phyloP scores from a whole-genome alignment of 2,888 invertebrate species.

The Drosophila affinis region DNA sequence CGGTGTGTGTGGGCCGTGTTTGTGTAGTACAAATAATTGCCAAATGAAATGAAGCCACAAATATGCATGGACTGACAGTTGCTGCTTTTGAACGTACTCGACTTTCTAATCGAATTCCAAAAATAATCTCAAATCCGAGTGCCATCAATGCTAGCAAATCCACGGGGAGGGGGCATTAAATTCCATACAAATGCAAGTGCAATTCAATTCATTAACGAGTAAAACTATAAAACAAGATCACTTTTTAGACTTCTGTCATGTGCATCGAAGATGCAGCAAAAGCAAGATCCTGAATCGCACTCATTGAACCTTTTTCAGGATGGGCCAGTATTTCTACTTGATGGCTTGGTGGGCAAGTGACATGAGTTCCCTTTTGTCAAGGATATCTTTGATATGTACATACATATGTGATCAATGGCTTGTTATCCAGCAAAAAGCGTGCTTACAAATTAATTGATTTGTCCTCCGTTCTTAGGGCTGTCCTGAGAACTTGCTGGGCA shows the following conservation, averaged over 20 bases:
- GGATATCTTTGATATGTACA: too few species aligned
- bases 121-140: constrained; percentile 5
- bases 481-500: neutral
- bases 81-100: constrained; percentile 7
- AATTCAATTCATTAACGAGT: too few species aligned
- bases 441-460: constrained; percentile 35
- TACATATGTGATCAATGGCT: neutral
- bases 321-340: too few species aligned
- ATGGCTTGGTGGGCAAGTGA: too few species aligned
- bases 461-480: neutral
- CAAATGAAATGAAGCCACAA: constrained; percentile 38
- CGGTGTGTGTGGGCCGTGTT: neutral
- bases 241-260: too few species aligned
- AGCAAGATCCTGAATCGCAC: too few species aligned
- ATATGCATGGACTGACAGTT: constrained; percentile 13
- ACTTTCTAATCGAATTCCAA: constrained; percentile 20
- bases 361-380: neutral
- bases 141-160: neutral
- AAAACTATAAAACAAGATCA: too few species aligned
- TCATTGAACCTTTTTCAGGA: too few species aligned
- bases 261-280: too few species aligned
- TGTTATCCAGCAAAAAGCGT: constrained; percentile 4
- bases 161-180: neutral
- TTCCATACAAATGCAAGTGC: neutral
- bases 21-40: constrained; percentile 17